phyloP scores from a whole-genome alignment of 2,113 vertebrate genomes.

The Todiramphus saurophagus region DNA sequence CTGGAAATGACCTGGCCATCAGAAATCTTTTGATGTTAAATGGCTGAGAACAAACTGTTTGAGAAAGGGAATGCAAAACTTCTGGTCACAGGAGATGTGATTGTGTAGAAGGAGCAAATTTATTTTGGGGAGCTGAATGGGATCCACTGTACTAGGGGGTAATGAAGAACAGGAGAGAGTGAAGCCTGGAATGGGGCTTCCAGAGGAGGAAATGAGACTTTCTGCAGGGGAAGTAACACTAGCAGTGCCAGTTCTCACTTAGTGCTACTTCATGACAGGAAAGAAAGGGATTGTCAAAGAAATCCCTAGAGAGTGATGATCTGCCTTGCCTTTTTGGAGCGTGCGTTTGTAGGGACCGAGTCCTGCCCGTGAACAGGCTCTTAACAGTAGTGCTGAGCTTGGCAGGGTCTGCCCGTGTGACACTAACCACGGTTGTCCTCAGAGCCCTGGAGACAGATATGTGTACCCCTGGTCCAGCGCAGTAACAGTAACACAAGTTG shows the following conservation, averaged over 20 bases:
- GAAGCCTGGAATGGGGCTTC: not conserved
- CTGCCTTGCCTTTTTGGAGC: not conserved
- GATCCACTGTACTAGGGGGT: not conserved
- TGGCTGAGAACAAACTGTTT: not conserved
- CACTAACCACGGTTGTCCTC: fast-evolving
- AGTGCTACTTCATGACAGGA: not conserved
- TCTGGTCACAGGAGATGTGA: not conserved
- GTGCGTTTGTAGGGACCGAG: not conserved
- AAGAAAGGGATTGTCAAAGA: not conserved
- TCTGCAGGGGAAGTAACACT: not conserved
- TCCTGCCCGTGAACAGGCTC: not conserved
- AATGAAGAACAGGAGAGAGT: not conserved
- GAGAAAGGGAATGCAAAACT: not conserved
- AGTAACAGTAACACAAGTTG: not conserved
- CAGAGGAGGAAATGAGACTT: not conserved
- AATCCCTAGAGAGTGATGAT: not conserved
- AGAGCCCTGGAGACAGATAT: not conserved
- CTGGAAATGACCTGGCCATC: not conserved
- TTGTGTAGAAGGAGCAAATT: not conserved
- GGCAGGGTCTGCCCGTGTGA: not conserved
- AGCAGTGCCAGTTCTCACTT: not conserved
- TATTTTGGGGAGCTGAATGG: not conserved
- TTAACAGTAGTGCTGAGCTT: not conserved
- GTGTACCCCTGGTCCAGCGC: not conserved
- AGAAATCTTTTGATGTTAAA: not conserved